A percentile compares a stretch with the other conserved stretches of the same genome.
Evolutionary conservation across 2,888 invertebrate genomes (phyloP).

Genomic region (Trichacis sp.): DNA sequence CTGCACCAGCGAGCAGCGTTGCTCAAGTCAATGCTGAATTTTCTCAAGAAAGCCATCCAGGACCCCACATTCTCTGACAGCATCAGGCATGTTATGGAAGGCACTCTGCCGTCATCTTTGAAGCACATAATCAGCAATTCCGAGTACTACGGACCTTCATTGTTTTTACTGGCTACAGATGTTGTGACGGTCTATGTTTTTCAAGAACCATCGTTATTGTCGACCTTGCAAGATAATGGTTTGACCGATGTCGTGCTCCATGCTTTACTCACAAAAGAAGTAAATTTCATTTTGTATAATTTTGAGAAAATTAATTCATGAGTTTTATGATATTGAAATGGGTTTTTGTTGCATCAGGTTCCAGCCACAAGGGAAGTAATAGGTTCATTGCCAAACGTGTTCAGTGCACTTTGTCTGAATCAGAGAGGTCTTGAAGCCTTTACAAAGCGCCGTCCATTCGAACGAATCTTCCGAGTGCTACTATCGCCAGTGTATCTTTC

Average conservation of each 20-base stretch:
- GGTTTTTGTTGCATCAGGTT: slow-evolving; percentile 62
- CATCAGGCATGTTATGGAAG: slow-evolving; percentile 86
- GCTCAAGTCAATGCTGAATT: slow-evolving; percentile 89
- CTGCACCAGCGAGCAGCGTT: slow-evolving; percentile 86
- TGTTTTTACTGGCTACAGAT: slow-evolving; percentile 86
- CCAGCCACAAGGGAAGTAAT: slow-evolving; percentile 81
- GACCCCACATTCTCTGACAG: slow-evolving; percentile 81
- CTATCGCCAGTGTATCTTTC: slow-evolving; percentile 86
- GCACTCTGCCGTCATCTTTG: slow-evolving; percentile 81
- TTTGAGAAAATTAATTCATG: no score
- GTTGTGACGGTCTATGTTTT: slow-evolving; percentile 88
- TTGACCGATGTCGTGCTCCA: slow-evolving; percentile 87
- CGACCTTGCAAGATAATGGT: slow-evolving; percentile 87
- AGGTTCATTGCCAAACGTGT: slow-evolving; percentile 88
- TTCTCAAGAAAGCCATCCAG: slow-evolving; percentile 87
- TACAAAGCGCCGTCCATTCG: slow-evolving; percentile 83
- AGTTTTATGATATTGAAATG: no score
- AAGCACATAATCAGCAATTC: slow-evolving; percentile 89
- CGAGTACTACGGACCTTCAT: slow-evolving; percentile 88
- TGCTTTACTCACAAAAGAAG: slow-evolving; percentile 85
- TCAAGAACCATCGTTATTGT: slow-evolving; percentile 85
- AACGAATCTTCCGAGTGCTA: slow-evolving; percentile 82
- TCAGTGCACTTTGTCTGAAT: slow-evolving; percentile 88
- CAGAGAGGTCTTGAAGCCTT: slow-evolving; percentile 83
- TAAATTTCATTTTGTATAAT: slow-evolving; percentile 64